Conservation (phyloP, 2,113 vertebrate species). For the Capreolus pygargus region DNA sequence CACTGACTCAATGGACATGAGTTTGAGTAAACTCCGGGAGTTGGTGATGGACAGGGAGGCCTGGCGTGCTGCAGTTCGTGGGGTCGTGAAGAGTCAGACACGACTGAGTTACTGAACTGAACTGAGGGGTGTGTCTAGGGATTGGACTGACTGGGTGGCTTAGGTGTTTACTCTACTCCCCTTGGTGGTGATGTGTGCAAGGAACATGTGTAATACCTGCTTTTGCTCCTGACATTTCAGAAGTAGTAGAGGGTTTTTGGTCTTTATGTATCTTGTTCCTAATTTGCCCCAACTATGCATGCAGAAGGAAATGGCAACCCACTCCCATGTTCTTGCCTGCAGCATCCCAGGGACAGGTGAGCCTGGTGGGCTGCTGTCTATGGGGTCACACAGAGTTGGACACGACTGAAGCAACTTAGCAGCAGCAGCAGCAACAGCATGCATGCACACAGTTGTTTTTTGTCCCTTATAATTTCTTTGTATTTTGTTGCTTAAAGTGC, state of each 20-base stretch:
- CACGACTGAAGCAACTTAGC: too few species aligned
- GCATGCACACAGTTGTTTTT: background rate
- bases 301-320: background rate
- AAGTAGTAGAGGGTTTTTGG: background rate
- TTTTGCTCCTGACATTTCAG: background rate
- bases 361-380: too few species aligned
- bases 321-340: too few species aligned
- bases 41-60: too few species aligned
- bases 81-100: too few species aligned
- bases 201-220: fast-evolving
- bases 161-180: background rate
- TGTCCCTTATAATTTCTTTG: background rate
- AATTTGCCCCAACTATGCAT: background rate
- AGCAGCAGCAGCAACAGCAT: too few species aligned
- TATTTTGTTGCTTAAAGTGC: background rate
- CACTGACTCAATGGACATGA: fast-evolving
- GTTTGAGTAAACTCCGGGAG: too few species aligned
- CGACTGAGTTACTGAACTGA: too few species aligned
- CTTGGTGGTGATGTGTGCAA: background rate
- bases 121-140: background rate
- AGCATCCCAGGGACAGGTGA: too few species aligned
- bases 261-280: background rate
- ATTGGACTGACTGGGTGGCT: background rate
- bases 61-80: too few species aligned
- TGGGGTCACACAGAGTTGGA: too few species aligned